Evolutionary conservation across 2,113 vertebrate species (phyloP), one percentile per base, ranked within the genome.

Genomic region (Apus apus): DNA sequence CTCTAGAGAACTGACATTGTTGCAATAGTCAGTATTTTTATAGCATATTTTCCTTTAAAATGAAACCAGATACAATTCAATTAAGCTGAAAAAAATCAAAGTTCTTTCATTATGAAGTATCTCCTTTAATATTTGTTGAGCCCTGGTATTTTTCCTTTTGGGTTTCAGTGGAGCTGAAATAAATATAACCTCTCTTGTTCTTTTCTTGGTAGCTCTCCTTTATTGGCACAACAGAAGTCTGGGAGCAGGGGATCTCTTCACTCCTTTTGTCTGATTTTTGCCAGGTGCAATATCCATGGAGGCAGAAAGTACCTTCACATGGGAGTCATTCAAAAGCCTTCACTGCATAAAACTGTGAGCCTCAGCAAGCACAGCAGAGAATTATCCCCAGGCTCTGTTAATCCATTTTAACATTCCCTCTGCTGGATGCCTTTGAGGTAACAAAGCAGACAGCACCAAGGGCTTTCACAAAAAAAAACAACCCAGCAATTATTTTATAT

Each of bases 141-240:
- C 34, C 46, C n/a, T 61, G 26, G 22, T 88, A 60, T 72, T 81
- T 87, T 86, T 74, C 40, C 53, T 38, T 8, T 40, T 34, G 68
- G 18, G 40, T 92, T 81, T 78, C 68, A 90, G 36, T 15, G 53
- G 50, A 88, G n/a, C 34, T 88, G 65, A 87, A 92, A 95, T 90
- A 91, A 87, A 61, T n/a, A 82, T 58, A 95, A 26, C 26, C 21
- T 83, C 53, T 66, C 70, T 45, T 57, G 29, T 67, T 94, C n/a
- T 79, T 86, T 91, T 93, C 68, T 60, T 60, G 43, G 60, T 90
- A 95, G 38, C 27, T 87, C 43, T 90, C 65, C 65, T 92, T 73
- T 84, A 75, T 27, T 72, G 72, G 45, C 45, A 75, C 56, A 81
- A 75, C 9, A 78, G 53, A 89, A 86, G 40, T 68, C 76, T 72